Evolutionary conservation across 2,113 vertebrate genomes (phyloP).

Genomic region (Pachycephala philippinensis): DNA sequence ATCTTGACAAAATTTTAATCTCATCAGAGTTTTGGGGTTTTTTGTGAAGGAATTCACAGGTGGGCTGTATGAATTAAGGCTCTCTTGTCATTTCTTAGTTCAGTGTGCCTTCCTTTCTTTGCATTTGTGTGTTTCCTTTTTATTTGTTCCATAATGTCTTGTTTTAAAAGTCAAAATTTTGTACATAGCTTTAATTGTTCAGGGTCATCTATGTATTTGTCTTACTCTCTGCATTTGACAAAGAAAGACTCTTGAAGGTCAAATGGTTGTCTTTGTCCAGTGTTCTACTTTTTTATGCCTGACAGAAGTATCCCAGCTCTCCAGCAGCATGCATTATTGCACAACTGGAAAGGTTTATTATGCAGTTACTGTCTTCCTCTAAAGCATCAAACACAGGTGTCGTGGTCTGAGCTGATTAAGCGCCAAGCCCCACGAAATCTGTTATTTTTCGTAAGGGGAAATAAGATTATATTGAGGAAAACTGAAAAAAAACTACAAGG

Average conservation of each 20-base stretch:
- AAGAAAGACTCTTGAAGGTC: conserved; percentile 67
- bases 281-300: conserved; percentile 61
- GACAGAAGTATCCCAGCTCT: conserved; percentile 48
- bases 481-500: no score
- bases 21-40: not conserved
- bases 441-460: no score
- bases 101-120: conserved; percentile 42
- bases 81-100: conserved; percentile 46
- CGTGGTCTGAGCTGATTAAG: no score
- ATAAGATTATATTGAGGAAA: no score
- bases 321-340: conserved; percentile 51
- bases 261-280: conserved; percentile 67
- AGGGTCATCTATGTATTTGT: conserved; percentile 37
- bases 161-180: conserved; percentile 58
- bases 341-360: conserved; percentile 61
- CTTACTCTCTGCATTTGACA: conserved; percentile 57
- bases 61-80: conserved; percentile 45
- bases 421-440: no score
- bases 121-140: conserved; percentile 49
- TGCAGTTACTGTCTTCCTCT: conserved; percentile 53
- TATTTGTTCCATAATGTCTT: conserved; percentile 42
- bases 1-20: conserved; percentile 15
- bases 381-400: conserved; percentile 13
- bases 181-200: conserved; percentile 71
- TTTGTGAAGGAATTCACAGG: conserved; percentile 52